A percentile compares a stretch with the other conserved stretches of the same genome.
Conservation (phyloP, 2,797 vertebrate species). For the Nannoperca obscura region DNA sequence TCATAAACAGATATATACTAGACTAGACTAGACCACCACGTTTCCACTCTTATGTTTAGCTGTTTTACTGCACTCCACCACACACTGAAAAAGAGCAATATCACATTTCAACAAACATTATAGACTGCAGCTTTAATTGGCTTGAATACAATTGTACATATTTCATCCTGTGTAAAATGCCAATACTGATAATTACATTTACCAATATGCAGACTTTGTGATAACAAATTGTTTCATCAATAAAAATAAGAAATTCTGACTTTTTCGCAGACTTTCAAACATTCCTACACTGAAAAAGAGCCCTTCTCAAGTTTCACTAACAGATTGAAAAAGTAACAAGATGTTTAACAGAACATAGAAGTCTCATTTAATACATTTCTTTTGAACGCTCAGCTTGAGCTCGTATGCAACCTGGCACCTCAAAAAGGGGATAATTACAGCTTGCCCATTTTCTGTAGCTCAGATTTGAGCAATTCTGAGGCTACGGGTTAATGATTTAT, state of each 20-base stretch:
- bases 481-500: constrained; percentile 74
- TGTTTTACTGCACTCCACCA: background rate
- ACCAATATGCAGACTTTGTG: background rate
- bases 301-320: constrained; percentile 11
- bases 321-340: constrained; percentile 8
- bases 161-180: too few relatives aligned
- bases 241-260: background rate
- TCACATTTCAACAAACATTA: background rate
- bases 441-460: constrained; percentile 63
- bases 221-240: background rate
- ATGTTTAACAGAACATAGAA: constrained; percentile 30
- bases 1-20: too few relatives aligned
- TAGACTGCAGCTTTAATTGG: background rate
- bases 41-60: background rate
- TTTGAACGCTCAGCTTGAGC: constrained; percentile 42
- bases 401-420: constrained; percentile 59
- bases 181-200: background rate
- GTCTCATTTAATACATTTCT: constrained; percentile 39
- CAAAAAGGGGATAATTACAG: constrained; percentile 63
- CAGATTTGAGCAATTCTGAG: constrained; percentile 56
- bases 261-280: background rate
- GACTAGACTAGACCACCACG: too few relatives aligned
- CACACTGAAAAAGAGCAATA: background rate
- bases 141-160: background rate
- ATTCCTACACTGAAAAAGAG: background rate